Base-by-base conservation (phyloP, 2,113 vertebrate genomes). In the Centropus unirufus region DNA sequence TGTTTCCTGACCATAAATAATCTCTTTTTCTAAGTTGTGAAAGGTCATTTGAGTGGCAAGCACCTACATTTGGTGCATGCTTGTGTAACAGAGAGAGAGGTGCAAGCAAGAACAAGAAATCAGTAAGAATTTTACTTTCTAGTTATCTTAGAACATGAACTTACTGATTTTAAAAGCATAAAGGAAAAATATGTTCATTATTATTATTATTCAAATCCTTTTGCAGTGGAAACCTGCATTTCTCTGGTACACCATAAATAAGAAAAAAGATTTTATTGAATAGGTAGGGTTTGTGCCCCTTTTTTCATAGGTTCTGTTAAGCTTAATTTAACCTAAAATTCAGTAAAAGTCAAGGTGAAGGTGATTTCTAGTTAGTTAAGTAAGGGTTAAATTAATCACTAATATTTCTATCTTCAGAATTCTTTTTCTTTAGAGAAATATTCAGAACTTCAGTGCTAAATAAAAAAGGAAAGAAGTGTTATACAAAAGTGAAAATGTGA, bases 401-500 rank as follows among this genome's bases (percentile, higher is more conserved):
- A 12, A 36, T 72, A 88, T 84, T 94, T 94, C 66, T 66, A 44
- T 49, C 69, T 89, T 63, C 63, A n/a, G 52, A 72, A 54, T 51
- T 15, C 14, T 92, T 36, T 86, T 23, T 58, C 51, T 92, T 96
- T 95, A 91, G 95, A 97, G 40, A 51, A 91, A 92, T 87, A 61
- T 78, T 91, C 70, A 93, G 72, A 89, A 24, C 36, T 77, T 93
- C 62, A 76, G 22, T 32, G 88, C 26, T 75, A 82, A 93, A 80
- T 54, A 89, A 78, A 69, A 95, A 7, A 3, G 3, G 1, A 8
- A 8, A 61, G 75, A 83, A 52, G 30, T 62, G 64, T 66, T 90
- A 88, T 73, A 72, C 79, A 95, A 95, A 95, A 19, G 0, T 61
- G 46, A 96, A 96, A 98, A 83, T 79, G 86, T 79, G 66, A 36